Conservation (phyloP, 2,888 invertebrate genomes). For the Eretmocerus hayati region DNA sequence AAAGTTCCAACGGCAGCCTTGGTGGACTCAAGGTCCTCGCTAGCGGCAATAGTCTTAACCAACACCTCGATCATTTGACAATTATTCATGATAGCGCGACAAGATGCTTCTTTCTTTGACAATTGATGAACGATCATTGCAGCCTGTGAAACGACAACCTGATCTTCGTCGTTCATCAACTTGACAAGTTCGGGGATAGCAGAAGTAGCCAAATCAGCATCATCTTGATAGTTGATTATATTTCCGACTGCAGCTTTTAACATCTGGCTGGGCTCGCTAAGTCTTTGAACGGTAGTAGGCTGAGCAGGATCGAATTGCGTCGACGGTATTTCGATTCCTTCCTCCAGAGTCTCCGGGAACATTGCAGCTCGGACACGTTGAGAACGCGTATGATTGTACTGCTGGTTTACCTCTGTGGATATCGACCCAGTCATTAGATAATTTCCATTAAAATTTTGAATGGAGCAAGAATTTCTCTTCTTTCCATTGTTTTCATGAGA, state of each 20-base stretch:
- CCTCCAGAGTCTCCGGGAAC: slow-evolving; percentile 97
- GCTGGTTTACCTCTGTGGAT: neutral
- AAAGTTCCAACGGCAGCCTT: slow-evolving; percentile 96
- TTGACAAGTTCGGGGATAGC: slow-evolving; percentile 98
- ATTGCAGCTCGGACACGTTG: slow-evolving; percentile 97
- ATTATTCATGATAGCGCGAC: slow-evolving; percentile 95
- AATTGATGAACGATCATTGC: slow-evolving; percentile 99
- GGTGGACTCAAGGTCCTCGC: slow-evolving; percentile 93
- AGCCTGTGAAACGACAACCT: slow-evolving; percentile 94
- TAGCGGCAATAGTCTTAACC: slow-evolving; percentile 90
- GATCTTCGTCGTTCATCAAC: slow-evolving; percentile 88
- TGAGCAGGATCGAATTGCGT: slow-evolving; percentile 93
- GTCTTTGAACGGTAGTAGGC: slow-evolving; percentile 91
- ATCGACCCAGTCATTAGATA: neutral
- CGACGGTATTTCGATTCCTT: slow-evolving; percentile 94
- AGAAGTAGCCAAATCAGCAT: slow-evolving; percentile 91
- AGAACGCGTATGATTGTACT: slow-evolving; percentile 90
- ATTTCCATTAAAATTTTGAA: neutral
- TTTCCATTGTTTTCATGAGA: too few species aligned
- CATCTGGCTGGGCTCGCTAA: slow-evolving; percentile 97
- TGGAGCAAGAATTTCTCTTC: too few species aligned
- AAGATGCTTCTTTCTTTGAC: slow-evolving; percentile 96
- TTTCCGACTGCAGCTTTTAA: slow-evolving; percentile 96
- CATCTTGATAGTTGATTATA: slow-evolving; percentile 97
- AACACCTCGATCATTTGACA: slow-evolving; percentile 93